These are phyloP conservation scores for Pteronotus mesoamericanus DNA, from an alignment of 2,797 vertebrate genomes.

Conservation along the genomic window DNA sequence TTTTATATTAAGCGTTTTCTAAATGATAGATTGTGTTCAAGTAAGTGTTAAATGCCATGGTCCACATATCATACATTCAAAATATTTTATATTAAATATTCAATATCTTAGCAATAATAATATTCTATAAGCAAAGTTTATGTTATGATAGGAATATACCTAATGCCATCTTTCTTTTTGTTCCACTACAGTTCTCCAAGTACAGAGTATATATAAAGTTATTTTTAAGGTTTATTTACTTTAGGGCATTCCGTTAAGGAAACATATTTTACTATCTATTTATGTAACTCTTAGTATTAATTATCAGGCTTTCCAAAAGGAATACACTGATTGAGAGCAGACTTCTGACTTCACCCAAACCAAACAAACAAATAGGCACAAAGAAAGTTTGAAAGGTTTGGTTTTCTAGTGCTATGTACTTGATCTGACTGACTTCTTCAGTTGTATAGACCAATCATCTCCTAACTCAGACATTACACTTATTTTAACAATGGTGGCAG, in stretches of 20 bases:
- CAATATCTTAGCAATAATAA: background rate
- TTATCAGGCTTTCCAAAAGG: slow-evolving; percentile 14
- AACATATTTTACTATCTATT: background rate
- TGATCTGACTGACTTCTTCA: background rate
- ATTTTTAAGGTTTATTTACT: background rate
- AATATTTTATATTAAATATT: background rate
- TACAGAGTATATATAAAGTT: background rate
- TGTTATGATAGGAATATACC: background rate
- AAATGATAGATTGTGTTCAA: background rate
- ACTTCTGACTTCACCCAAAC: background rate
- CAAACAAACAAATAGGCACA: background rate
- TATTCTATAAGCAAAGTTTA: background rate
- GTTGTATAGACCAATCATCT: background rate
- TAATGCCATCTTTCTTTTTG: background rate
- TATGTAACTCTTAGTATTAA: background rate
- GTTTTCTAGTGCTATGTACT: background rate
- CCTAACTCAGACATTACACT: background rate
- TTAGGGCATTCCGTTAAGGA: background rate
- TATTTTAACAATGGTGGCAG: slow-evolving; percentile 1
- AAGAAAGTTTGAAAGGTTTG: background rate
- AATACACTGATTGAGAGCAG: background rate
- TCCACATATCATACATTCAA: background rate
- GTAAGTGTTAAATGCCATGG: background rate
- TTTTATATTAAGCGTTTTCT: slow-evolving; percentile 24
- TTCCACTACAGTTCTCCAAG: background rate